A percentile compares a stretch with the other conserved stretches of the same genome.
Evolutionary conservation across 2,113 vertebrate genomes (phyloP).

Genomic region (Herpetotheres cachinnans): DNA sequence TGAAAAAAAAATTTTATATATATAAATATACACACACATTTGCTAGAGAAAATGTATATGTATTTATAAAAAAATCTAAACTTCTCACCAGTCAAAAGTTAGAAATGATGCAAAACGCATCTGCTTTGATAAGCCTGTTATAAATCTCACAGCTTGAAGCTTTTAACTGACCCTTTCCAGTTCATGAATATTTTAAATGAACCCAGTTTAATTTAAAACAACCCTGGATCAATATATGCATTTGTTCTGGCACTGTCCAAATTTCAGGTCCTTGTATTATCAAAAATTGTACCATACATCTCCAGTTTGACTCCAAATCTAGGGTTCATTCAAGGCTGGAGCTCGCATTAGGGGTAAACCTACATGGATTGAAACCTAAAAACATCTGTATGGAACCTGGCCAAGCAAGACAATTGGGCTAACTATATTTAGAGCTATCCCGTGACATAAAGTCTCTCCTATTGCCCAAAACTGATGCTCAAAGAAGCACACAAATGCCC

Average conservation of each 20-base stretch:
- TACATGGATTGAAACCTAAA: not conserved
- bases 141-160: slow-evolving; percentile 56
- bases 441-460: not conserved
- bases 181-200: slow-evolving; percentile 62
- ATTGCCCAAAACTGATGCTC: accelerated
- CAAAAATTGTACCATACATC: slow-evolving; percentile 19
- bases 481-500: not conserved
- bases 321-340: slow-evolving; percentile 43
- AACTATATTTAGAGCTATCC: not conserved
- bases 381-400: not conserved
- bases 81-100: slow-evolving; percentile 62
- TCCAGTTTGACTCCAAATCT: slow-evolving; percentile 1
- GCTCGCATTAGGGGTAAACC: slow-evolving; percentile 19
- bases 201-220: slow-evolving; percentile 63
- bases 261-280: slow-evolving; percentile 21
- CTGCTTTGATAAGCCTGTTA: slow-evolving; percentile 57
- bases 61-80: slow-evolving; percentile 65
- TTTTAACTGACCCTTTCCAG: slow-evolving; percentile 62
- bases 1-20: slow-evolving; percentile 56
- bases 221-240: slow-evolving; percentile 58
- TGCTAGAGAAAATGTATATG: slow-evolving; percentile 58
- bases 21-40: slow-evolving; percentile 71
- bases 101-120: slow-evolving; percentile 65
- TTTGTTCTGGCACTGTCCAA: slow-evolving; percentile 38
- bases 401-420: not conserved